A percentile compares a stretch with the other conserved stretches of the same genome.
Conservation (phyloP, 1,140 invertebrate species). For the roundworm (Caenorhabditis elegans) region DNA sequence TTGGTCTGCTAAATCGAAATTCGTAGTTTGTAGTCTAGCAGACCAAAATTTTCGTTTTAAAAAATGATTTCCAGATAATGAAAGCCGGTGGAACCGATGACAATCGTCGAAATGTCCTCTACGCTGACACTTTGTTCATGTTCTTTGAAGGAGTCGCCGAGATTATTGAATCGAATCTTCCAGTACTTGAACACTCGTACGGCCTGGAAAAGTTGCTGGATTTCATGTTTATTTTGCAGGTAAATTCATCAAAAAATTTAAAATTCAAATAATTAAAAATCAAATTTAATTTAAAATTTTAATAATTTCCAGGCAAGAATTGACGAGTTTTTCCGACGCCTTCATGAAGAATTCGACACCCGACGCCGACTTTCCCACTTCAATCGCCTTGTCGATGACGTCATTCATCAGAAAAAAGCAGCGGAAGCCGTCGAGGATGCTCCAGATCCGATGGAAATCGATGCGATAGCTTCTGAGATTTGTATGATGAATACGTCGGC, state of each 20-base stretch:
- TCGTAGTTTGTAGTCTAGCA: too few species aligned
- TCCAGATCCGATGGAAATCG: conserved; percentile 79
- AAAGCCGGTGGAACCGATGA: conserved; percentile 70
- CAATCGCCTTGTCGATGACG: conserved; percentile 75
- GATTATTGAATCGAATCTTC: conserved; percentile 85
- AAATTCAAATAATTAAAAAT: not conserved
- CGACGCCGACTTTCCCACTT: conserved; percentile 80
- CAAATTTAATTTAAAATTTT: too few species aligned
- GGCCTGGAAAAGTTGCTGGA: conserved; percentile 69
- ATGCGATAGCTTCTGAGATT: conserved; percentile 76
- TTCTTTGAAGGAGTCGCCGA: conserved; percentile 85
- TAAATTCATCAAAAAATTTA: not conserved
- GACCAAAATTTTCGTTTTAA: not conserved
- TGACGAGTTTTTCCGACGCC: conserved; percentile 73
- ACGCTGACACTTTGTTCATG: conserved; percentile 79
- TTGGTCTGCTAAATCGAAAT: too few species aligned
- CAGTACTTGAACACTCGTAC: conserved; percentile 89
- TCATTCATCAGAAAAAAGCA: conserved; percentile 67
- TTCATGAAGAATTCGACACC: conserved; percentile 71
- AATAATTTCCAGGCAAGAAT: conserved; percentile 32
- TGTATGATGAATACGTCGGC: conserved; percentile 83
- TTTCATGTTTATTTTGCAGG: conserved; percentile 62
- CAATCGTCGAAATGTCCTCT: conserved; percentile 77
- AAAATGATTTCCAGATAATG: conserved; percentile 54
- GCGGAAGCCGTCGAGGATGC: conserved; percentile 69